Percentiles rank a stretch among this genome's conserved stretches.
Evolutionary conservation across 1,140 invertebrate genomes (phyloP).

Genomic region (Littorina saxatilis): DNA sequence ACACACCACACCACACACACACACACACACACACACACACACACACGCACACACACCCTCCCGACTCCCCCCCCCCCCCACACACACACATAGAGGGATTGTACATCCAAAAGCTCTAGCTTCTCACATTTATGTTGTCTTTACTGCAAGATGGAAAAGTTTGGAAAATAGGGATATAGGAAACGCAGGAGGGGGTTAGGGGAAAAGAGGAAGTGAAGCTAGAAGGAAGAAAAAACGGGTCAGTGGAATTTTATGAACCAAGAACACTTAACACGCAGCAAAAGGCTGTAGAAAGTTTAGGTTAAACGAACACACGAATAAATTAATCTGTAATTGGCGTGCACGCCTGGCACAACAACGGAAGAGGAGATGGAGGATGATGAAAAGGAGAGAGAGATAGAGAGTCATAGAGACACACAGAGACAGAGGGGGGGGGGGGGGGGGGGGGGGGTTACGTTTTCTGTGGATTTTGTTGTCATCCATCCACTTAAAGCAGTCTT

Average conservation of each 20-base stretch:
- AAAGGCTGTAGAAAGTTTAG: not conserved
- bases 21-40: constrained; percentile 1
- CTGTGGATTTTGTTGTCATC: no score
- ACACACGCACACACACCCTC: constrained; percentile 6
- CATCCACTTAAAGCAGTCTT: not conserved
- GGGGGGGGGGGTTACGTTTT: not conserved
- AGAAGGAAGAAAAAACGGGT: constrained; percentile 9
- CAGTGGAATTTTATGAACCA: not conserved
- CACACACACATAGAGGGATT: no score
- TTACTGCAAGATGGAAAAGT: no score
- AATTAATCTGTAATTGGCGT: constrained; percentile 43
- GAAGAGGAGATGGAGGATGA: not conserved
- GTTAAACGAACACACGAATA: constrained; percentile 25
- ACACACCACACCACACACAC: no score
- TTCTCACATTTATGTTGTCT: no score
- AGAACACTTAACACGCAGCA: constrained; percentile 3
- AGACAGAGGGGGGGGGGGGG: not conserved
- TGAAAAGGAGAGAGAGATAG: no score
- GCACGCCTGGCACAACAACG: not conserved
- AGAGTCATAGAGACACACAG: no score
- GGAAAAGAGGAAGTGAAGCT: not conserved
- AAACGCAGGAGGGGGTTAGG: not conserved
- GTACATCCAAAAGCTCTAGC: not conserved
- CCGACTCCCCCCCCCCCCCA: no score
- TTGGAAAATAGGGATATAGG: no score